Evolutionary conservation across 2,888 invertebrate species (phyloP), one percentile per base, ranked within the genome.

Genomic region (Caenorhabditis doughertyi): DNA sequence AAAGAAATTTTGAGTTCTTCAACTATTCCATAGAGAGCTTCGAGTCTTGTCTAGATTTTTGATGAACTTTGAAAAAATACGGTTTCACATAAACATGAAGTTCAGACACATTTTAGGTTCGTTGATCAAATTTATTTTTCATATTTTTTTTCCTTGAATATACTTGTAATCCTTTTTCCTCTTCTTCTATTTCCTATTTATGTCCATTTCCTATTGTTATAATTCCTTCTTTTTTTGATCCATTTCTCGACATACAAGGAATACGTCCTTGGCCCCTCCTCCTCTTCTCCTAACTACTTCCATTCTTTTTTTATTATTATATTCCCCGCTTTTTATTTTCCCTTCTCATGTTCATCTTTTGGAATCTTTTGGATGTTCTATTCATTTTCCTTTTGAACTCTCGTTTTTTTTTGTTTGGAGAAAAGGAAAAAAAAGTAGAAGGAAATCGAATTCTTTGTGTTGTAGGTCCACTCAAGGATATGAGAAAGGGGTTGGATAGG

Each of bases 191-290:
- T 11, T 32, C 49, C 55, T 21, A 25, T 53, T 25, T 1, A 21
- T 49, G 16, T 60, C 58, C 44, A 25, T 35, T 62, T 73, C 44
- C 49, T 44, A 65, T 29, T 35, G 25, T 18, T 39, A 16, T 39
- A 21, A 9, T 60, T 55, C 51, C 39, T 16, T 18, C 42, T 21
- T 25, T 29, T 1, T 29, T 29, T 8, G 4, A 8, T 23, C 27
- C 58, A 42, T 13, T 70, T 25, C 49, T 11, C 23, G n/a, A n/a
- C n/a, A 23, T 29, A 16, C 44, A 49, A 29, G 27, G 13, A 25
- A 13, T 3, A 23, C 42, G 60, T 72, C 68, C 64, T 60, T 79
- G 68, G 68, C 67, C 60, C 77, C 13, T 9, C n/a, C n/a, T n/a
- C n/a, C n/a, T n/a, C n/a, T n/a, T 35, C 35, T 25, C 35, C 44